A percentile compares a stretch with the other conserved stretches of the same genome.
These are phyloP conservation scores for Caenorhabditis uteleia DNA, from an alignment of 2,888 invertebrate genomes.

Conservation along the genomic window DNA sequence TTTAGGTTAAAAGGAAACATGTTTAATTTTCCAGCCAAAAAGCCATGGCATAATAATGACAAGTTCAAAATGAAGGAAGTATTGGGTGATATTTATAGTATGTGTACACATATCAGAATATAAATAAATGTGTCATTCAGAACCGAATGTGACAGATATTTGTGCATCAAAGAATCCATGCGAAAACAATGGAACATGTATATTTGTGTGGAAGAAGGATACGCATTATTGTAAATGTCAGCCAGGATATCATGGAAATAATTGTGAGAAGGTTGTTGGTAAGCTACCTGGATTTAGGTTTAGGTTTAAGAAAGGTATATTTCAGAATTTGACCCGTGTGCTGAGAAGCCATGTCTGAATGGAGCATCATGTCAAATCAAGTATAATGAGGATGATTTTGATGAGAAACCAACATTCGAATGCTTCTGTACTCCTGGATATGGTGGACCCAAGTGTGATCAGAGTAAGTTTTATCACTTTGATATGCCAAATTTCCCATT, in stretches of 20 bases:
- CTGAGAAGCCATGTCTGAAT: conserved; percentile 60
- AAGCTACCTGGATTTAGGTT: conserved; percentile 3
- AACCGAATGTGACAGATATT: conserved; percentile 49
- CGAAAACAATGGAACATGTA: conserved; percentile 63
- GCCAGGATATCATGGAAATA: conserved; percentile 58
- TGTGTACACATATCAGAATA: conserved; percentile 4
- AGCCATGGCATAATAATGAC: conserved; percentile 61
- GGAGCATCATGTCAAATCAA: conserved; percentile 62
- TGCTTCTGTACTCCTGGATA: conserved; percentile 64
- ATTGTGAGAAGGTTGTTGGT: conserved; percentile 63
- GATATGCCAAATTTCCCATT: neutral
- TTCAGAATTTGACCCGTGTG: conserved; percentile 62
- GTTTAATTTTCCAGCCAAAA: conserved; percentile 42
- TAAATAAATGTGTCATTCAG: conserved; percentile 34
- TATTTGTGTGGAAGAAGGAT: conserved; percentile 56
- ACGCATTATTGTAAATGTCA: conserved; percentile 63
- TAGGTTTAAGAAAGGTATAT: neutral
- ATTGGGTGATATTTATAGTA: conserved; percentile 46
- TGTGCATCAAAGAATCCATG: conserved; percentile 63
- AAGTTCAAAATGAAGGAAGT: conserved; percentile 55
- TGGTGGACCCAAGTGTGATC: conserved; percentile 63
- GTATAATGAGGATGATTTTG: conserved; percentile 37
- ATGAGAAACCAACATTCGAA: conserved; percentile 52
- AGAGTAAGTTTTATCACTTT: conserved; percentile 42
- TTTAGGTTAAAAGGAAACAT: neutral